Evolutionary conservation across 2,113 vertebrate species (phyloP), one percentile per base, ranked within the genome.

Genomic region (Sebastes fasciatus): DNA sequence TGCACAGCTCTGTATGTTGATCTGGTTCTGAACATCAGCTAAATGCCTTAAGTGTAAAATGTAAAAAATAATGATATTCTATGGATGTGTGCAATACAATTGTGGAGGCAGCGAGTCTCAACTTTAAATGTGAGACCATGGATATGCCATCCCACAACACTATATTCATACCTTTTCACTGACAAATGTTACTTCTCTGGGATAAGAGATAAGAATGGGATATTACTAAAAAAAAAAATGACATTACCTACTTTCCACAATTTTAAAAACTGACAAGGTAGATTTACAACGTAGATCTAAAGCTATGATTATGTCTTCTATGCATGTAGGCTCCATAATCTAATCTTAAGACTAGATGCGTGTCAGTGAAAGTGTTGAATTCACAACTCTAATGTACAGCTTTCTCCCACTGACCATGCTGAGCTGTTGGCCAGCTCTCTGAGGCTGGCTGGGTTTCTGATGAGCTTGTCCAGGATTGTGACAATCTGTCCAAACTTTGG

Each of bases 401-500:
- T 80, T 67, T 49, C 46, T 77, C 52, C 69, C 17, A 88, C 94
- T 95, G 80, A 95, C 96, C 96, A 93, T 64, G 77, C 93, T 79
- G 95, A 94, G 91, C 94, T 96, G 91, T 95, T 96, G 86, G 96
- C 95, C 90, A 96, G 94, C 84, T 95, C 94, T 84, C 94, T 91
- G 68, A 96, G 95, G 85, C 92, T 94, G 80, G 88, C 93, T 34
- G 95, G 96, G 91, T 95, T 96, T 66, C 95, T 94, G 91, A 96
- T 96, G 76, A 96, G 93, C 83, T 96, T 95, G 94, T 96, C 96
- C 74, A 96, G 92, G 80, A 94, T 96, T 91, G 94, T 95, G 92
- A 96, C 96, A 67, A 96, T 96, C 89, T 96, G 95, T 82, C 94
- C 95, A 81, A 96, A 96, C 88, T 96, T 96, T 76, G 96, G 96